A percentile compares a stretch with the other conserved stretches of the same genome.
These are phyloP conservation scores for Colossoma macropomum DNA, from an alignment of 2,113 vertebrate genomes.

Conservation along the genomic window DNA sequence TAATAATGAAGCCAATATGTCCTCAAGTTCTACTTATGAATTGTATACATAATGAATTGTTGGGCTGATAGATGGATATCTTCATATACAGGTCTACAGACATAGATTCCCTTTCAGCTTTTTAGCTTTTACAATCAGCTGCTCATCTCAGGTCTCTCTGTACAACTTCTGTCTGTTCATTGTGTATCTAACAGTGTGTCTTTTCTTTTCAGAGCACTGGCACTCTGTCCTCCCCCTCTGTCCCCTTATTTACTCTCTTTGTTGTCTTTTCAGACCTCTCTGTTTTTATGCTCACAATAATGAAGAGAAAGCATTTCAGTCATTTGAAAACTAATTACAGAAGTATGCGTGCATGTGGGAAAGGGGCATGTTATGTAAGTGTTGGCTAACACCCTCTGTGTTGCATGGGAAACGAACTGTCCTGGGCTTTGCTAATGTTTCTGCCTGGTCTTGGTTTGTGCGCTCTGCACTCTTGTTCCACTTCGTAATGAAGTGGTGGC, in stretches of 20 bases:
- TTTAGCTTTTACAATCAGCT: too few relatives aligned
- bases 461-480: not conserved
- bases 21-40: too few relatives aligned
- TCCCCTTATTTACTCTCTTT: not conserved
- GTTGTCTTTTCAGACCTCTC: not conserved
- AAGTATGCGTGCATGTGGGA: constrained; percentile 3
- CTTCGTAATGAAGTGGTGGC: not conserved
- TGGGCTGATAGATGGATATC: too few relatives aligned
- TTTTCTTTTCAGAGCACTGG: not conserved
- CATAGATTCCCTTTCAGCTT: too few relatives aligned
- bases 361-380: constrained; percentile 26
- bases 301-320: not conserved
- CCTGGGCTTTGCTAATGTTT: not conserved
- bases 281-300: not conserved
- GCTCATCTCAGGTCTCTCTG: too few relatives aligned
- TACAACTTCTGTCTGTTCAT: not conserved
- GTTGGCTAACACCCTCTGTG: not conserved
- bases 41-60: too few relatives aligned
- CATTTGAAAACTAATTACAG: constrained; percentile 32
- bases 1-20: too few relatives aligned
- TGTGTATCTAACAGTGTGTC: not conserved
- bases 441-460: not conserved
- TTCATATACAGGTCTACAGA: too few relatives aligned
- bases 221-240: not conserved
- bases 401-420: constrained; percentile 2